A percentile compares a stretch with the other conserved stretches of the same genome.
These are phyloP conservation scores for Dendrolimus pini DNA, from an alignment of 2,888 invertebrate genomes.

Conservation along the genomic window DNA sequence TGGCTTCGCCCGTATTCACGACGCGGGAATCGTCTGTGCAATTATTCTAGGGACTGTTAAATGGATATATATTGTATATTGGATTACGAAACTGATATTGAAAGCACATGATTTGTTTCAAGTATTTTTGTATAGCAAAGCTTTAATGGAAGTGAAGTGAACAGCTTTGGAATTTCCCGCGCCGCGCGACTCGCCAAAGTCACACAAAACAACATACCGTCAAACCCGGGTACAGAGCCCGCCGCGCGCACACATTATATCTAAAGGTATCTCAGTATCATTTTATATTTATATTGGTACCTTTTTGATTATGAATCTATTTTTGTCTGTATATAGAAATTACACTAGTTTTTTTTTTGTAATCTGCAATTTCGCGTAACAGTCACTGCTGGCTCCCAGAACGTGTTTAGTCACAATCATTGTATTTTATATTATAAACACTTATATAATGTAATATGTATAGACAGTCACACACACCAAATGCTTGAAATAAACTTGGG, in stretches of 20 bases:
- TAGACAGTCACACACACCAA: constrained; percentile 47
- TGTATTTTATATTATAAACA: constrained; percentile 66
- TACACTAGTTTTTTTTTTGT: constrained; percentile 71
- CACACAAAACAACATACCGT: neutral
- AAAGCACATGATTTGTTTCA: no score
- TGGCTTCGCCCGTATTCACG: neutral
- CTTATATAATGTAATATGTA: constrained; percentile 50
- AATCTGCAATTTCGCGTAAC: constrained; percentile 41
- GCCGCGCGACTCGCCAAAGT: constrained; percentile 9
- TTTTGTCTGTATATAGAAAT: constrained; percentile 75
- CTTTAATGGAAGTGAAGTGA: no score
- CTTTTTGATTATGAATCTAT: constrained; percentile 82
- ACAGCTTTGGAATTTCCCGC: neutral
- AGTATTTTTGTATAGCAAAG: no score
- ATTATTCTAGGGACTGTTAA: neutral
- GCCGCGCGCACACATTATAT: constrained; percentile 57
- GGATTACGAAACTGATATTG: no score
- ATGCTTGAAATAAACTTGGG: constrained; percentile 51
- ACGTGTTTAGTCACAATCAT: constrained; percentile 50
- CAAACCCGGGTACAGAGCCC: constrained; percentile 23
- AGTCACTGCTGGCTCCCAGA: constrained; percentile 64
- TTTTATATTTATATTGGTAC: constrained; percentile 81
- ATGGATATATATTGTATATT: neutral
- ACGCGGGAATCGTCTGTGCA: neutral
- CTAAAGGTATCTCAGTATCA: constrained; percentile 70